Evolutionary conservation across 2,113 vertebrate species (phyloP), one percentile per base, ranked within the genome.

Genomic region (Tetraodon nigroviridis): DNA sequence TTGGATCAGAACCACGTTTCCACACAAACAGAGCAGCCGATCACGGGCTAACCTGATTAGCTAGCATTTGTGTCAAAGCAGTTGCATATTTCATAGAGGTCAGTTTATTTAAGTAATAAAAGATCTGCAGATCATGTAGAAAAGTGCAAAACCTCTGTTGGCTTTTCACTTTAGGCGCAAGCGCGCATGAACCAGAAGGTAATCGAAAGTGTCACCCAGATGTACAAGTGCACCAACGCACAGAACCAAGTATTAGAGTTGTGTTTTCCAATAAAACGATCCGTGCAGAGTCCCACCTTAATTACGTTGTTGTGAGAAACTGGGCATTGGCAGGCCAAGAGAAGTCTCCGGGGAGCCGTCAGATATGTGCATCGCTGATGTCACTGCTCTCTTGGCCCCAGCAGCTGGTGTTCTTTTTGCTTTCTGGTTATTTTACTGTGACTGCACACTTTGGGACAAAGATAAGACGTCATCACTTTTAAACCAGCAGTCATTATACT

Each of bases 321-420:
- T 22, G 49, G 65, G 69, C 55, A 19, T 50, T 47, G 64, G 27
- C 57, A 67, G 61, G 76, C 58, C 60, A 68, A 71, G 64, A 63
- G 62, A 71, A 78, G 76, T 75, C 67, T 77, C 80, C 58, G 65
- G 60, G 67, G 71, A 80, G 70, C 73, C 67, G 79, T 80, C 77
- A 63, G 64, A 52, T 55, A 48, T 37, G 58, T 54, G 51, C 58
- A 67, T 65, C 68, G 69, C 50, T 45, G 66, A 66, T 48, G 51
- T 67, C 47, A 62, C 67, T 67, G 57, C 37, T 65, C 63, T n/a
- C 13, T 21, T 63, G 66, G 65, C 54, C 72, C 24, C 59, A 42
- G 72, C 18, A 17, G 61, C 5, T 27, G 53, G 54, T 2, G 6
- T n/a, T 22, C 27, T 58, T 44, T 44, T 76, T 64, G 60, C 70